Evolutionary conservation across 1,140 invertebrate species (phyloP), one percentile per base, ranked within the genome.

Genomic region (Pygmarrhopalites habei): DNA sequence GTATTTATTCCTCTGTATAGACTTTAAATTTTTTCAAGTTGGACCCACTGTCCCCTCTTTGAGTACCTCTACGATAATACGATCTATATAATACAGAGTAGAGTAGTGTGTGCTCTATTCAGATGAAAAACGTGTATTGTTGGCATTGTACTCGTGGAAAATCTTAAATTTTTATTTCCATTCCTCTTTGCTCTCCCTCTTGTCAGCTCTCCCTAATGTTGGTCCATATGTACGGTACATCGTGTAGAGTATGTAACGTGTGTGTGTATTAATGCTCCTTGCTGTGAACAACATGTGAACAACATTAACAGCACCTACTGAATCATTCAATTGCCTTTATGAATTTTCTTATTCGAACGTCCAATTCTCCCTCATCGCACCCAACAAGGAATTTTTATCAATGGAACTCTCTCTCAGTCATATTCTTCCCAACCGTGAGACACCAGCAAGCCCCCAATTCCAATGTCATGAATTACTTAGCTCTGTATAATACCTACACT

Each of bases 11-110:
- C n/a, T n/a, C n/a, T n/a, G n/a, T n/a, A n/a, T n/a, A n/a, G n/a
- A n/a, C n/a, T n/a, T n/a, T n/a, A n/a, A n/a, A n/a, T n/a, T n/a
- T n/a, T n/a, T n/a, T n/a, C n/a, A n/a, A n/a, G n/a, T 49, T 49
- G 49, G 49, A 26, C 28, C 47, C 30, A 60, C 53, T 61, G 47
- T 61, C 46, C 30, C 39, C 17, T n/a, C 19, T 35, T 61, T 52
- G 59, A 61, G 59, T 61, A 61, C 59, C 49, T 61, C 59, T 49
- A 61, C 59, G 32, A 26, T 49, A 44, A 60, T 60, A 51, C 7
- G 10, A 19, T 7, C 12, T 21, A n/a, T 41, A 49, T 49, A 49
- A 49, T 49, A 49, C 7, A n/a, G n/a, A n/a, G n/a, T n/a, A n/a
- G n/a, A n/a, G n/a, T n/a, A n/a, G n/a, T n/a, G n/a, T n/a, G n/a